Conservation (phyloP, 2,888 invertebrate species). For the Axea sp. region DNA sequence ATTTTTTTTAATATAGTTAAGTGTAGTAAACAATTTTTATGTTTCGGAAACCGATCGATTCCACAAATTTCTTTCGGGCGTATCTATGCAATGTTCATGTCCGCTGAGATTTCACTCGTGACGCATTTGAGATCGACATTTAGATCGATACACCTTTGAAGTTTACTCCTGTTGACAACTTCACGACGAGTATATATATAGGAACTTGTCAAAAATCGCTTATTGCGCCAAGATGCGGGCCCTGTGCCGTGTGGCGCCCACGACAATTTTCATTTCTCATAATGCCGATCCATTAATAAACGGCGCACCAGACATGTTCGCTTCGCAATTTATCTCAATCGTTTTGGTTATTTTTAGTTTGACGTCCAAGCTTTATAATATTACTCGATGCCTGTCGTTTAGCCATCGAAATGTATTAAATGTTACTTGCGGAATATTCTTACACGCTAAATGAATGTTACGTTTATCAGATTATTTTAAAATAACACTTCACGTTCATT, state of each 20-base stretch:
- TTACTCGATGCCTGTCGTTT: slow-evolving; percentile 60
- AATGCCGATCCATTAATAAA: slow-evolving; percentile 72
- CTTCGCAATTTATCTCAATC: slow-evolving; percentile 68
- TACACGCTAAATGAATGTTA: slow-evolving; percentile 10
- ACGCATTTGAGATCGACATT: slow-evolving; percentile 20
- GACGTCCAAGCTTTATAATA: slow-evolving; percentile 52
- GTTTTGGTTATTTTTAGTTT: slow-evolving; percentile 70
- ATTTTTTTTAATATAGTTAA: too few relatives aligned
- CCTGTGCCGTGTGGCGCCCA: slow-evolving; percentile 53
- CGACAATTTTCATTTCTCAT: slow-evolving; percentile 70
- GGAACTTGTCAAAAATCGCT: slow-evolving; percentile 34
- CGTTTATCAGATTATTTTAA: background rate
- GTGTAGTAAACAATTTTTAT: too few relatives aligned
- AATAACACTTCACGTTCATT: background rate
- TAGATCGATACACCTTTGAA: slow-evolving; percentile 30
- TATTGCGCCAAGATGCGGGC: slow-evolving; percentile 11
- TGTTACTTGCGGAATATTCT: background rate
- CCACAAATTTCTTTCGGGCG: too few relatives aligned
- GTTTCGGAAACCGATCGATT: too few relatives aligned
- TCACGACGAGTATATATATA: slow-evolving; percentile 24
- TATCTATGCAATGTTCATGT: slow-evolving; percentile 18
- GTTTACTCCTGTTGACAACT: slow-evolving; percentile 5
- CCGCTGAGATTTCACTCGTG: slow-evolving; percentile 8
- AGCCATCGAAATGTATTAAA: slow-evolving; percentile 52
- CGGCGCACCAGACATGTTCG: slow-evolving; percentile 67